These are phyloP conservation scores for Drosophila parthenogenetica DNA, from an alignment of 2,888 invertebrate species.

Conservation along the genomic window DNA sequence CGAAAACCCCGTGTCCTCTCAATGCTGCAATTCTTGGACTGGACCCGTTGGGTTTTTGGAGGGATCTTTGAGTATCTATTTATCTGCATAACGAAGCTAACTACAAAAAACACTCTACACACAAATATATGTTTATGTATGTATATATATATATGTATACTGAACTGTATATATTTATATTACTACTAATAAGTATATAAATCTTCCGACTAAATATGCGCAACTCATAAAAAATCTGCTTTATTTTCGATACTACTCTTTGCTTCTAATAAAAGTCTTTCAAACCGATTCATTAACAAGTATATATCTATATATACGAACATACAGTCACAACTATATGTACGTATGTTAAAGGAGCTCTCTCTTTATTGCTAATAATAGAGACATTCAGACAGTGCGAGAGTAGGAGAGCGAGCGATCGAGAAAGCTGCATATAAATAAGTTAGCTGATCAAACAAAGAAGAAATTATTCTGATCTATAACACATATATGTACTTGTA, in stretches of 20 bases:
- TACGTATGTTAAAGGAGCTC: constrained; percentile 15
- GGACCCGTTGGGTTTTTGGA: not conserved
- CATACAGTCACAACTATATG: constrained; percentile 13
- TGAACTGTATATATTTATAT: not conserved
- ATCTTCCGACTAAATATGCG: constrained; percentile 20
- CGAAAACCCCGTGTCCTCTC: constrained; percentile 92
- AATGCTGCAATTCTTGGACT: constrained; percentile 86
- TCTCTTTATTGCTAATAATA: constrained; percentile 64
- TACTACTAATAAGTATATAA: not conserved
- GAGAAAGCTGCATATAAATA: constrained; percentile 2
- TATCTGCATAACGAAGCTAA: constrained; percentile 35
- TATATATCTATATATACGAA: constrained; percentile 6
- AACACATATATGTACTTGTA: constrained; percentile 4
- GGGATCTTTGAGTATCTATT: constrained; percentile 27
- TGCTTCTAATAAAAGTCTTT: constrained; percentile 36
- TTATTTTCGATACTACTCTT: constrained; percentile 35
- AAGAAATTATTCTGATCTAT: constrained; percentile 12
- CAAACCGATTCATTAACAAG: constrained; percentile 18
- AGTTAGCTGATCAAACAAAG: constrained; percentile 24
- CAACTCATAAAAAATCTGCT: constrained; percentile 37
- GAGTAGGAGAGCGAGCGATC: constrained; percentile 9
- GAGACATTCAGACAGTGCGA: constrained; percentile 27
- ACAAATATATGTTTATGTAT: too few relatives aligned
- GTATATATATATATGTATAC: not conserved
- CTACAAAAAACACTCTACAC: not conserved